Conservation (phyloP, 30 jellyfish, hydroid and myxozoan genomes). For the Sanderia malayensis region DNA sequence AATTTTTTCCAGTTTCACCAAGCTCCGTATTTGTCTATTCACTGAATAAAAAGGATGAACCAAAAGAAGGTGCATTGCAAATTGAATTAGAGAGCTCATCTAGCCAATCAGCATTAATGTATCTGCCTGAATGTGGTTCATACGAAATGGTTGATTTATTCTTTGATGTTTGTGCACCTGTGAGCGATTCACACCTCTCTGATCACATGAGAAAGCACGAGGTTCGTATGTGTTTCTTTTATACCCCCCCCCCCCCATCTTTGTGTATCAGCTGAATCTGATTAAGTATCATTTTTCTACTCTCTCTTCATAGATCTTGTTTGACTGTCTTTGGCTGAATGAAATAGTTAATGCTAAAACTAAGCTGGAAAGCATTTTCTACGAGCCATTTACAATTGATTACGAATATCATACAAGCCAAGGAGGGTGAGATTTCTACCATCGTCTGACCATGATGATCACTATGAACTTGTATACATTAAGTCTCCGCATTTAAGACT, state of each 20-base stretch:
- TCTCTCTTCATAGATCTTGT: constrained; percentile 39
- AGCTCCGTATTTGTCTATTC: constrained; percentile 66
- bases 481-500: no score
- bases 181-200: constrained; percentile 26
- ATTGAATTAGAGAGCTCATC: constrained; percentile 25
- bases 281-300: no score
- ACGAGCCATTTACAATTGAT: constrained; percentile 75
- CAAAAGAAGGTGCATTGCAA: constrained; percentile 73
- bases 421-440: constrained; percentile 52
- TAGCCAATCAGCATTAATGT: constrained; percentile 38
- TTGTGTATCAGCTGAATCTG: no score
- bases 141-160: constrained; percentile 60
- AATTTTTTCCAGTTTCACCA: constrained; percentile 54
- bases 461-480: no score
- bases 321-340: constrained; percentile 70
- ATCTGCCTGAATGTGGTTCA: constrained; percentile 79
- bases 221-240: no score
- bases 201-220: constrained; percentile 66
- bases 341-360: constrained; percentile 41
- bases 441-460: no score
- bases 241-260: no score
- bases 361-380: constrained; percentile 59
- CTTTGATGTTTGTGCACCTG: constrained; percentile 86
- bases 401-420: constrained; percentile 35
- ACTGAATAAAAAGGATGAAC: constrained; percentile 54